Evolutionary conservation across 1,140 invertebrate species (phyloP), one percentile per base, ranked within the genome.

Genomic region (Drosophila varians): DNA sequence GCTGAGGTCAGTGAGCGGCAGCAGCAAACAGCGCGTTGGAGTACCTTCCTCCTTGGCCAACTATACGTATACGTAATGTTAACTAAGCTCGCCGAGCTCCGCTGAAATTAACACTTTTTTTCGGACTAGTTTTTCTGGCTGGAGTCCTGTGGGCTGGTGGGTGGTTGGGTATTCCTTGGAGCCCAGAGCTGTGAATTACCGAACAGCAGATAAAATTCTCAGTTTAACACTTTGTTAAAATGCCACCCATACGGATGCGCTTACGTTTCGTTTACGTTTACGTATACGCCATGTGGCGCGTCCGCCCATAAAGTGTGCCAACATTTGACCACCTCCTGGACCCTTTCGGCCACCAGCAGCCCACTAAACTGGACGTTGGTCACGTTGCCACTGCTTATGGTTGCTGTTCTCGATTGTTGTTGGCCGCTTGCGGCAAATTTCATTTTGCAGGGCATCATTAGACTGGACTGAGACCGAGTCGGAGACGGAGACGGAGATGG

Each of bases 171-270:
- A 79, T 84, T 84, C 80, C 65, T 84, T 80, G 61, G 80, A 87
- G 76, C 49, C 72, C 65, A 9, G 53, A 55, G 66, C 68, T 64
- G 73, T 83, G 79, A 83, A 78, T 82, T 86, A 82, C 82, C 77
- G 73, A 82, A 87, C 68, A 61, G 82, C 83, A 88, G 82, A 87
- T 87, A 87, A 87, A 87, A 87, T 87, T 87, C 82, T 87, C 82
- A 87, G 77, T 87, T 87, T 87, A 87, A 87, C 82, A 87, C 77
- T 87, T 87, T 88, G 83, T 88, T 87, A 87, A 84, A 87, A 87
- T 87, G 82, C 70, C 61, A 69, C 73, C 75, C 66, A 65, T 61
- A 77, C 70, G 65, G 55, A 48, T 43, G 23, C 34, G 46, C 46
- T 49, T 71, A 71, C 68, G 61, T 66, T 38, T 66, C 60, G 60